Conservation (phyloP, 2,888 invertebrate species). For the Lingula anatina region DNA sequence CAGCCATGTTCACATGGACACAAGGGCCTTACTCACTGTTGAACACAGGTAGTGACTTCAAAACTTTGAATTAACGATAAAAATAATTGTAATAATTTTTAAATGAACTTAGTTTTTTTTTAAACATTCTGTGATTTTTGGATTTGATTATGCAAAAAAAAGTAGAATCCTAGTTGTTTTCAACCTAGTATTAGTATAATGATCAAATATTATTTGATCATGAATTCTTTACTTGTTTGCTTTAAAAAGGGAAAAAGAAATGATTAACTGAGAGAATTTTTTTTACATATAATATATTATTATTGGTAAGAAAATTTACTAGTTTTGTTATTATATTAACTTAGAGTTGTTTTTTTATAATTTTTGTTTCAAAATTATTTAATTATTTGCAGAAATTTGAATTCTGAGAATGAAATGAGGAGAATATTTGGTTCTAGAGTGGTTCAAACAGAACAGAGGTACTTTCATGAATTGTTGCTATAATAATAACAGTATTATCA, state of each 20-base stretch:
- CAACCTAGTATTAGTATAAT: too few species aligned
- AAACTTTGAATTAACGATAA: too few species aligned
- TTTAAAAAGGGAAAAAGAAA: too few species aligned
- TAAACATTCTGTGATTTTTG: too few species aligned
- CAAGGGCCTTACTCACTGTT: slow-evolving; percentile 58
- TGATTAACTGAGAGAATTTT: not conserved
- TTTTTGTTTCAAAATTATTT: not conserved
- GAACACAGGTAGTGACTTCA: slow-evolving; percentile 47
- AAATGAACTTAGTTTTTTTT: too few species aligned
- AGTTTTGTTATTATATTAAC: too few species aligned
- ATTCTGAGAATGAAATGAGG: slow-evolving; percentile 75
- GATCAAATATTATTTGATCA: not conserved
- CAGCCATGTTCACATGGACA: slow-evolving; percentile 11
- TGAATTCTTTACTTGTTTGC: not conserved
- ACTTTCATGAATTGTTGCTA: slow-evolving; percentile 1
- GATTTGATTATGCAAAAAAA: too few species aligned
- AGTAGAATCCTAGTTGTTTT: too few species aligned
- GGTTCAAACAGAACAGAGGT: slow-evolving; percentile 64
- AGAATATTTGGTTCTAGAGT: slow-evolving; percentile 76
- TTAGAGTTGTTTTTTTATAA: too few species aligned
- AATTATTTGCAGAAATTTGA: slow-evolving; percentile 60
- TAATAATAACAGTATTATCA: not conserved
- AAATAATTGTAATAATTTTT: too few species aligned
- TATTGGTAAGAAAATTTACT: too few species aligned
- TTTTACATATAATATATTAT: too few species aligned